phyloP scores from a whole-genome alignment of 2,113 vertebrate species.

The Leptodactylus fuscus region DNA sequence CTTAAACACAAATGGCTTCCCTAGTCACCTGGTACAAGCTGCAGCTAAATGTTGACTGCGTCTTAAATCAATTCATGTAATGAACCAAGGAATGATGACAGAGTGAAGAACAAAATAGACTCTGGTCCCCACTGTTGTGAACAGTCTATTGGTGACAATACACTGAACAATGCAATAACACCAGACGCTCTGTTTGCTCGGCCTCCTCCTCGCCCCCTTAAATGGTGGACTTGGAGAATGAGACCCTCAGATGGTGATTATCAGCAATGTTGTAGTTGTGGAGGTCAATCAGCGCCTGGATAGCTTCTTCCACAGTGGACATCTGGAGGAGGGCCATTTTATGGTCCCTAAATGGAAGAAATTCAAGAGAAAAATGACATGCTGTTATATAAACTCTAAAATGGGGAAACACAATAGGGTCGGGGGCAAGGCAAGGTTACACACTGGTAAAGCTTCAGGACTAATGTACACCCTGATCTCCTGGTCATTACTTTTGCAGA shows the following conservation, averaged over 20 bases:
- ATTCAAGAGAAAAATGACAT: no score
- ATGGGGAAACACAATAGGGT: no score
- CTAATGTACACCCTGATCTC: no score
- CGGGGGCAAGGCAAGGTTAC: no score
- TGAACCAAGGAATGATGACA: slow-evolving; percentile 82
- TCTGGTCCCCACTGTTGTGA: slow-evolving; percentile 87
- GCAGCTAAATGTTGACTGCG: slow-evolving; percentile 71
- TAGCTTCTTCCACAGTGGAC: slow-evolving; percentile 96
- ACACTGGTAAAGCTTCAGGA: no score
- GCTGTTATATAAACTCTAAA: no score
- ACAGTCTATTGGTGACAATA: slow-evolving; percentile 82
- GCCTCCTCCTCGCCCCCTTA: slow-evolving; percentile 66
- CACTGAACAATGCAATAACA: slow-evolving; percentile 75
- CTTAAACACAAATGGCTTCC: slow-evolving; percentile 77
- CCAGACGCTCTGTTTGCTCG: slow-evolving; percentile 64
- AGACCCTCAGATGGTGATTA: slow-evolving; percentile 96
- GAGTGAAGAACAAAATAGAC: slow-evolving; percentile 78
- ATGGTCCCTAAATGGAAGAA: slow-evolving; percentile 86
- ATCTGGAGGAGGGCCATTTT: slow-evolving; percentile 99
- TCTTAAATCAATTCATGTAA: slow-evolving; percentile 66
- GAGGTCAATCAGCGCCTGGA: slow-evolving; percentile 95
- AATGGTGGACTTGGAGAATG: slow-evolving; percentile 98
- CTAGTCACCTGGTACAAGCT: slow-evolving; percentile 75
- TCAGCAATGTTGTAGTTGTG: slow-evolving; percentile 98
- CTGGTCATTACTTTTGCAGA: no score